Base-by-base conservation (phyloP, 2,113 vertebrate genomes). In the Antigone vipio region DNA sequence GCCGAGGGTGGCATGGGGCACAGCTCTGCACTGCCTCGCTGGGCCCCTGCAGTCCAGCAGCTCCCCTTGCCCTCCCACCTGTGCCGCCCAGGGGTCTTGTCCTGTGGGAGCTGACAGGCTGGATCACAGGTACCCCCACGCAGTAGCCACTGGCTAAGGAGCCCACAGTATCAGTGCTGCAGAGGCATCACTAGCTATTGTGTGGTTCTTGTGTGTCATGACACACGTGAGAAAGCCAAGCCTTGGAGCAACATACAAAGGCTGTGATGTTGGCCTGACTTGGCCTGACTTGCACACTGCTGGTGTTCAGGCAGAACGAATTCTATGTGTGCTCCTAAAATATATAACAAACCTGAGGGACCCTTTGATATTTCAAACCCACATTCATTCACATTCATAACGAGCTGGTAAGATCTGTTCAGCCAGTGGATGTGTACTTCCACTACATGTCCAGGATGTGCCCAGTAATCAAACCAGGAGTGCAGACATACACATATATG, bases 401-500 rank as follows among this genome's bases (percentile, higher is more conserved):
- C 3, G 35, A 62, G 40, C 17, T 11, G 45, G 44, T 42, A 42
- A 42, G 11, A 42, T 42, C 40, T 42, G 40, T 24, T 44, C 27
- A 18, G 64, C 20, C 26, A 19, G 44, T 2, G 6, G 35, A 16
- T 8, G 24, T 11, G 15, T 5, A 11, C 24, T 15, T 10, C 29
- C 24, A 4, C 50, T 9, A 5, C 7, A 5, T 20, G 17, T 9
- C 22, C 18, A 6, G 35, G 38, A 23, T 1, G 50, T 2, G 32
- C 12, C 47, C 15, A 23, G 38, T 1, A 5, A 59, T 5, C 8
- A 4, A 35, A 12, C 13, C 11, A 5, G 21, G 45, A n/a, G 38
- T 6, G 44, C 26, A 8, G 44, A 13, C 2, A 19, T 8, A 19
- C 34, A 8, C 5, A 22, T 1, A 38, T 15, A 2, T 9, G 47